These are phyloP conservation scores for Sternarchorhynchus goeldii DNA, from an alignment of 2,797 vertebrate genomes.

Conservation along the genomic window DNA sequence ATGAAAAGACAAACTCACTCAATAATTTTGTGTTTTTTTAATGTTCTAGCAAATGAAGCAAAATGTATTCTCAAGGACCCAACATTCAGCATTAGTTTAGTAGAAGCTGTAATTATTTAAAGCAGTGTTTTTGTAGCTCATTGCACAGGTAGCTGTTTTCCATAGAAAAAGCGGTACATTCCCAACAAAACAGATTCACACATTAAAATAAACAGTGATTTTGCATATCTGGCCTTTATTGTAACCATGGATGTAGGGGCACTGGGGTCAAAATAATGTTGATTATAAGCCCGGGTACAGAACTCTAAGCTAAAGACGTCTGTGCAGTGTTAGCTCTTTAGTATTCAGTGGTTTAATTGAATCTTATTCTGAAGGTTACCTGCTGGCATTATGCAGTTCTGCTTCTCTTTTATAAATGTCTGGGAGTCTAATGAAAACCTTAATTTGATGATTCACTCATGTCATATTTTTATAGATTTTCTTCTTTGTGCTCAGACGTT, in stretches of 20 bases:
- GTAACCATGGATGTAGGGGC: slow-evolving; percentile 29
- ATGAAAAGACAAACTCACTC: slow-evolving; percentile 5
- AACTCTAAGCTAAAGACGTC: slow-evolving; percentile 16
- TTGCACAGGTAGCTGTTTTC: slow-evolving; percentile 47
- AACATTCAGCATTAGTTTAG: slow-evolving; percentile 49
- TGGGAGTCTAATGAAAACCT: background rate
- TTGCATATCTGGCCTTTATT: slow-evolving; percentile 24
- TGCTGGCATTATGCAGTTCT: background rate
- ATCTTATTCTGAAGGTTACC: background rate
- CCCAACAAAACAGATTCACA: slow-evolving; percentile 43
- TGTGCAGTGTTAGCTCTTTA: background rate
- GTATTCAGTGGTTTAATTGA: background rate
- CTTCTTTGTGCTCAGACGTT: background rate
- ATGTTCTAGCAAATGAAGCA: slow-evolving; percentile 25
- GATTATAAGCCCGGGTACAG: slow-evolving; percentile 9
- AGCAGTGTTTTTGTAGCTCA: slow-evolving; percentile 51
- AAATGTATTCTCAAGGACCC: slow-evolving; percentile 50
- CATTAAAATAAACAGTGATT: slow-evolving; percentile 31
- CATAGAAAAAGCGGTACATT: slow-evolving; percentile 33
- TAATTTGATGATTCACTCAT: background rate
- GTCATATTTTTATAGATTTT: background rate
- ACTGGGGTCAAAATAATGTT: slow-evolving; percentile 31
- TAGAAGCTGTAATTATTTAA: slow-evolving; percentile 48
- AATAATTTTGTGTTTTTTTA: slow-evolving; percentile 18
- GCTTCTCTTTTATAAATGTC: no score